A percentile compares a stretch with the other conserved stretches of the same genome.
phyloP scores from a whole-genome alignment of 2,888 invertebrate species.

The Dascillus cervinus region DNA sequence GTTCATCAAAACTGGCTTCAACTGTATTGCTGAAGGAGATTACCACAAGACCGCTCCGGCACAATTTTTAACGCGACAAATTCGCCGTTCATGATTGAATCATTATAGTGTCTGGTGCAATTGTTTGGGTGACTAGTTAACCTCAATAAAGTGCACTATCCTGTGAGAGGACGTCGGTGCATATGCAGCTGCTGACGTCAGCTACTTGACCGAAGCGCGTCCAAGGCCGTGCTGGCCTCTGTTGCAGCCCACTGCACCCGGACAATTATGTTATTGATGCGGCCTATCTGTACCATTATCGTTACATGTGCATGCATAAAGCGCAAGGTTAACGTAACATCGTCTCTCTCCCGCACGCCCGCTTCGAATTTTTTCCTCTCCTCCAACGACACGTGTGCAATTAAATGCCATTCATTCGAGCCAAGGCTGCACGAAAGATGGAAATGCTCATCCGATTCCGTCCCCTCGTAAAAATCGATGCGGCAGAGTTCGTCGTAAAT shows the following conservation, averaged over 20 bases:
- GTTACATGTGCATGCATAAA: too few species aligned
- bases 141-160: slow-evolving; percentile 19
- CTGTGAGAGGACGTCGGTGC: slow-evolving; percentile 17
- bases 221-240: slow-evolving; percentile 21
- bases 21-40: too few species aligned
- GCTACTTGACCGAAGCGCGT: slow-evolving; percentile 22
- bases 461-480: too few species aligned
- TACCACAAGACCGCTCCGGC: too few species aligned
- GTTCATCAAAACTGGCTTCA: too few species aligned
- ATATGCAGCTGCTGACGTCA: slow-evolving; percentile 23
- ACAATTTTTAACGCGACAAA: too few species aligned
- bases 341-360: neutral
- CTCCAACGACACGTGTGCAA: too few species aligned
- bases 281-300: slow-evolving; percentile 10
- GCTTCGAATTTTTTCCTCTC: slow-evolving; percentile 2
- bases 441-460: too few species aligned
- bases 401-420: too few species aligned
- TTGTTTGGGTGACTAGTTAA: slow-evolving; percentile 19
- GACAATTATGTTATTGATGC: slow-evolving; percentile 21
- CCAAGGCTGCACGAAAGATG: too few species aligned
- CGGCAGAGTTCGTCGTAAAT: too few species aligned
- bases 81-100: too few species aligned
- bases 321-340: slow-evolving; percentile 1
- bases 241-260: slow-evolving; percentile 18
- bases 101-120: slow-evolving; percentile 12